phyloP scores from a whole-genome alignment of 2,888 invertebrate species.

The Ophion ellenae region DNA sequence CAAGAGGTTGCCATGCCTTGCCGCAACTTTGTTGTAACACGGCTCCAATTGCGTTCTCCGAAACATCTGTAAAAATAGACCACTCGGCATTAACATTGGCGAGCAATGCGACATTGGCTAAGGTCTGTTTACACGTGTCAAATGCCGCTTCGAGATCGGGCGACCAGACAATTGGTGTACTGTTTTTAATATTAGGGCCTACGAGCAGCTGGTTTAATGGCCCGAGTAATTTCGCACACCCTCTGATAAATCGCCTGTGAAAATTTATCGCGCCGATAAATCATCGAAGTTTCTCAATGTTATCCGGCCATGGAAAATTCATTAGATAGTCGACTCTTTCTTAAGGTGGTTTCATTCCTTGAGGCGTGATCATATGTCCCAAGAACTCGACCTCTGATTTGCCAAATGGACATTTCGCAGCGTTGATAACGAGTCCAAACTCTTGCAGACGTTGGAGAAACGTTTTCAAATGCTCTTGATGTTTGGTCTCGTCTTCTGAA shows the following conservation, averaged over 20 bases:
- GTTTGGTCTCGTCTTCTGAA: background rate
- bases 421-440: background rate
- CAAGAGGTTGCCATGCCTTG: constrained; percentile 76
- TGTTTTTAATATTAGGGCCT: background rate
- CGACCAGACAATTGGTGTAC: background rate
- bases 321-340: background rate
- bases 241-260: background rate
- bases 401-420: background rate
- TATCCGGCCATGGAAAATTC: background rate
- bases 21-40: constrained; percentile 28
- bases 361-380: background rate
- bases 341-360: background rate
- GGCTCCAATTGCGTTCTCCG: constrained; percentile 44
- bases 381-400: background rate
- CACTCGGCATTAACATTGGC: constrained; percentile 10
- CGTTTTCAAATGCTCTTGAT: background rate
- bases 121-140: background rate
- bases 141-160: background rate
- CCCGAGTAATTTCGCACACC: background rate
- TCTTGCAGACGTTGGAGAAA: background rate
- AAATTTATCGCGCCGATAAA: constrained; percentile 6
- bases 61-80: constrained; percentile 52
- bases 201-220: background rate
- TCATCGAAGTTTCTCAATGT: background rate
- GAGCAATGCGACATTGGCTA: background rate